Evolutionary conservation across 2,797 vertebrate genomes (phyloP).

Genomic region (Arctocebus calabarensis): DNA sequence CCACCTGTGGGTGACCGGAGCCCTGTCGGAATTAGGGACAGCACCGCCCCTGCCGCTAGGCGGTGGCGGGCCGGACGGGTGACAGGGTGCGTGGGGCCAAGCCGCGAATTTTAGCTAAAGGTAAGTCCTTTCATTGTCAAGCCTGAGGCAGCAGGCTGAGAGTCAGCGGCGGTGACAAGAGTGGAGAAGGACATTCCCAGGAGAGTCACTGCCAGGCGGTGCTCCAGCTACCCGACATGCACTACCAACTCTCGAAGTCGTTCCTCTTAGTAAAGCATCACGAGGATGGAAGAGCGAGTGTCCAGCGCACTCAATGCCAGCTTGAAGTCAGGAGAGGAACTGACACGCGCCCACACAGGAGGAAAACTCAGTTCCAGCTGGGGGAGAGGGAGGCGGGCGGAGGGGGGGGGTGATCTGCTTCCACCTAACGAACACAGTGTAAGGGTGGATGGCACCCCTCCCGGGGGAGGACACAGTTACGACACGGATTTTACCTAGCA

Average conservation of each 20-base stretch:
- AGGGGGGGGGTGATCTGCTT: too few species aligned
- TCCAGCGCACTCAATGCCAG: too few species aligned
- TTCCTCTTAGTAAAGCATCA: too few species aligned
- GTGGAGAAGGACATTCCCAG: background rate
- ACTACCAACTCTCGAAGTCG: background rate
- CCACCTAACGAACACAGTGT: too few species aligned
- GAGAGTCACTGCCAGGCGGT: background rate
- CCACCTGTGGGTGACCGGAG: constrained; percentile 55
- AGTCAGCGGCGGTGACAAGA: background rate
- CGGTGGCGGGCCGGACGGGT: background rate
- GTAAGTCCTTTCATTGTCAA: background rate
- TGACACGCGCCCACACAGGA: too few species aligned
- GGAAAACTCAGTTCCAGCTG: too few species aligned
- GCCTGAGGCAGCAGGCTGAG: background rate
- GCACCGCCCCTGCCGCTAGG: constrained; percentile 37
- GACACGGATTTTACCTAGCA: too few species aligned
- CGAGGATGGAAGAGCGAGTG: too few species aligned
- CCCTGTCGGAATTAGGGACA: background rate
- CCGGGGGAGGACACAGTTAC: too few species aligned
- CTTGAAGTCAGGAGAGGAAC: too few species aligned
- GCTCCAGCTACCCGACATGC: background rate
- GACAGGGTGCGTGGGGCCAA: background rate
- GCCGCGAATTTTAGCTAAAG: background rate
- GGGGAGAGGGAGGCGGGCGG: too few species aligned
- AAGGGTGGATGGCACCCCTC: too few species aligned